Evolutionary conservation across 2,113 vertebrate species (phyloP).

Genomic region (Thinocorus orbignyianus): DNA sequence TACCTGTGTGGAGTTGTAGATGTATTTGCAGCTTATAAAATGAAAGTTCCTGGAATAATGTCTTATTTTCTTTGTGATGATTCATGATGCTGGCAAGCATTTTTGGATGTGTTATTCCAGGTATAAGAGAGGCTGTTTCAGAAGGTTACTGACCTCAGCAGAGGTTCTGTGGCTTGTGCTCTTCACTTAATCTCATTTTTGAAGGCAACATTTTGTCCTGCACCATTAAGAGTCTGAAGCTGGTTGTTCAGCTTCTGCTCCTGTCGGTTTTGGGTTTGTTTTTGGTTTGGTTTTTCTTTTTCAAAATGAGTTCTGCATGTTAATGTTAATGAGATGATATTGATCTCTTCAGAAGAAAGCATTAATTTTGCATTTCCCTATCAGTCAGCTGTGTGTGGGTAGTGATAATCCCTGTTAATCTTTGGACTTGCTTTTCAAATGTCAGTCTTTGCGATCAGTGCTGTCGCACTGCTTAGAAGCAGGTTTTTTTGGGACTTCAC

Average conservation of each 20-base stretch:
- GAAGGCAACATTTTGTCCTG: background rate
- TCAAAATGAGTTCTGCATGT: background rate
- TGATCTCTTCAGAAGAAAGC: conserved; percentile 4
- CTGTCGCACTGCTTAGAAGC: background rate
- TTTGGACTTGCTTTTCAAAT: conserved; percentile 13
- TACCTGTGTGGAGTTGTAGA: background rate
- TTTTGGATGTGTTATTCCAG: background rate
- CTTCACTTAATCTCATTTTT: background rate
- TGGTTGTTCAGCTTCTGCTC: background rate
- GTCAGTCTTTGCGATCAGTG: background rate
- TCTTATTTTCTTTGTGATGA: background rate
- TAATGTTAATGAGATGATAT: background rate
- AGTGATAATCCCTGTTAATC: background rate
- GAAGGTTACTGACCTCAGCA: background rate
- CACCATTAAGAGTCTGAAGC: background rate
- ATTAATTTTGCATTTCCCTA: conserved; percentile 9
- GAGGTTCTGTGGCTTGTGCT: background rate
- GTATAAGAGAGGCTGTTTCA: background rate
- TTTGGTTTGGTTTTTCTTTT: background rate
- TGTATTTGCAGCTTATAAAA: background rate
- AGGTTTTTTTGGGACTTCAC: background rate
- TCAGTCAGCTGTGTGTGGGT: conserved; percentile 3
- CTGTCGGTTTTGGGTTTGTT: background rate
- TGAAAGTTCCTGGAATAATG: background rate
- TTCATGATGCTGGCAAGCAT: background rate